Evolutionary conservation across 2,888 invertebrate genomes (phyloP).

Genomic region (Globia sparganii): DNA sequence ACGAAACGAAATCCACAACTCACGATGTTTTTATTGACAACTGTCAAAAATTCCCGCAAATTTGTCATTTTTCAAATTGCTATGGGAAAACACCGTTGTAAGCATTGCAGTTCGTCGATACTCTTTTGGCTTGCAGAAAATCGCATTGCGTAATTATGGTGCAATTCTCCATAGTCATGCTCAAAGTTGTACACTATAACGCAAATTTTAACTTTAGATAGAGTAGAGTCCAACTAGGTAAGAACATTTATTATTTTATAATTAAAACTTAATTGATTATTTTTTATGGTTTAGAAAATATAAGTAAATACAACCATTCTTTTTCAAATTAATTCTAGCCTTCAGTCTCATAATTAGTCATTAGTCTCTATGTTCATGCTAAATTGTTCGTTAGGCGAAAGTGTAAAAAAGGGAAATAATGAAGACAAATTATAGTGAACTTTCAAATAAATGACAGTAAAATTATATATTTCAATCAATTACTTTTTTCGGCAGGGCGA

Average conservation of each 20-base stretch:
- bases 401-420: neutral
- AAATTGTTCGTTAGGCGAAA: neutral
- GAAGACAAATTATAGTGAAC: neutral
- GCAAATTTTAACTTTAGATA: neutral
- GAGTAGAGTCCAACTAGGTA: neutral
- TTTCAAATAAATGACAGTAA: neutral
- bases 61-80: constrained; percentile 77
- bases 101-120: constrained; percentile 46
- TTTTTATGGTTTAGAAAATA: neutral
- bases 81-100: constrained; percentile 1
- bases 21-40: constrained; percentile 88
- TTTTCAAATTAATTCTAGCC: neutral
- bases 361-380: neutral
- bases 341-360: neutral
- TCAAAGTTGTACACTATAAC: constrained; percentile 16
- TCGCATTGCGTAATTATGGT: constrained; percentile 9
- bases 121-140: constrained; percentile 49
- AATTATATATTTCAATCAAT: neutral
- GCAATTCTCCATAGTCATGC: constrained; percentile 29
- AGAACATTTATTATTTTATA: neutral
- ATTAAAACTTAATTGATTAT: neutral
- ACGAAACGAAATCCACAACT: constrained; percentile 75
- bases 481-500: neutral
- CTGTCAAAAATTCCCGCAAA: constrained; percentile 88
- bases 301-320: neutral